Evolutionary conservation across 30 jellyfish, hydroid and myxozoan genomes (phyloP), one percentile per base, ranked within the genome.

Genomic region (Hydractinia echinata): DNA sequence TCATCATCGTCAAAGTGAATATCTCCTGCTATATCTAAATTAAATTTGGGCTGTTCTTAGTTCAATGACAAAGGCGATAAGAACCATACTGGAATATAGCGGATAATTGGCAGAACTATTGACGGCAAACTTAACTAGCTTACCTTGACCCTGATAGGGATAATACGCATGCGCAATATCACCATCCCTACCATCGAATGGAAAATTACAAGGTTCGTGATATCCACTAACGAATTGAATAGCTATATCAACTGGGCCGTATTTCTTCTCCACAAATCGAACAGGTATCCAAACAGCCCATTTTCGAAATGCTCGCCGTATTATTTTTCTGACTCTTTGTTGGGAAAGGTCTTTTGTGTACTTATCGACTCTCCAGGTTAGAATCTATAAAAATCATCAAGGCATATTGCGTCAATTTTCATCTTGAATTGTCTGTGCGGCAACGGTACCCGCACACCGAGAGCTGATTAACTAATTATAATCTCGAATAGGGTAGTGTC

Each of bases 101-200:
- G 2, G 44, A 30, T 0, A 30, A 30, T 30, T 30, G 44, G 44
- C 2, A 30, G 44, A 30, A 30, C 2, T 30, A 30, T 30, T 30
- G 44, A 30, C 44, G 44, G 44, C 44, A 30, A 30, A 30, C 2
- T 30, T 30, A 30, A 30, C 44, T 30, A 30, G 44, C 44, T 18
- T 11, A 58, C 69, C 69, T 58, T 58, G 69, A 11, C 69, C 69
- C 19, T 58, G 69, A 18, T 58, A 58, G 19, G 69, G 69, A 58
- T 58, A 58, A 58, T 58, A 58, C 69, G 69, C 69, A 58, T 58
- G 69, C 69, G 69, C 69, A 11, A 58, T 18, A 18, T 11, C 19
- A 58, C 69, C 69, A 58, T 58, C 69, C 3, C 19, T 13, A 11
- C 69, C 69, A 58, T 13, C 19, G 69, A 58, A 58, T 11, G 69